phyloP scores from a whole-genome alignment of 2,888 invertebrate genomes.

The Drosophila differens region DNA sequence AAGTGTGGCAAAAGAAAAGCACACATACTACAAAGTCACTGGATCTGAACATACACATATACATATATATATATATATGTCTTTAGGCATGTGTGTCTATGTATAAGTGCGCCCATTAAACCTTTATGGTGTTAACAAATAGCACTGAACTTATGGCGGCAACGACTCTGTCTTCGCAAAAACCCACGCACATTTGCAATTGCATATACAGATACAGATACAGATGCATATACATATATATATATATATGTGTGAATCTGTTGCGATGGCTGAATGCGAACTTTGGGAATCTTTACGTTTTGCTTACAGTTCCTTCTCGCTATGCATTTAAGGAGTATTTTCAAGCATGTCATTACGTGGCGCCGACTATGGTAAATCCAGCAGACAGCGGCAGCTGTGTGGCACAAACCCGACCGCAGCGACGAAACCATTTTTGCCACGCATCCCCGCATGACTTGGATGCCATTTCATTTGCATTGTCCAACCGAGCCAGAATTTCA shows the following conservation, averaged over 20 bases:
- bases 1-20: conserved; percentile 37
- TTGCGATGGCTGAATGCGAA: conserved; percentile 45
- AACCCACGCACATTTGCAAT: not conserved
- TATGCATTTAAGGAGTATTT: conserved; percentile 61
- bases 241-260: conserved; percentile 5
- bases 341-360: conserved; percentile 35
- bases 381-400: not conserved
- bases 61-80: not conserved
- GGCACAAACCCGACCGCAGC: conserved; percentile 29
- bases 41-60: conserved; percentile 5
- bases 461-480: conserved; percentile 36
- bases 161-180: conserved; percentile 1
- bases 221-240: not conserved
- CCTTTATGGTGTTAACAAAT: conserved; percentile 46
- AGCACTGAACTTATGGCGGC: conserved; percentile 36
- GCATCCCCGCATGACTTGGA: conserved; percentile 32
- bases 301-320: conserved; percentile 66
- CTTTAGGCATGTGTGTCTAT: not conserved
- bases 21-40: not conserved
- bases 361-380: conserved; percentile 5
- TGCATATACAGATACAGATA: not conserved
- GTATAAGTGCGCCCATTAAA: conserved; percentile 6
- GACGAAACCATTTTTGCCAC: conserved; percentile 22
- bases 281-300: conserved; percentile 72
- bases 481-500: conserved; percentile 45